phyloP scores from a whole-genome alignment of 1,140 invertebrate genomes.

The Tyrophagus putrescentiae region DNA sequence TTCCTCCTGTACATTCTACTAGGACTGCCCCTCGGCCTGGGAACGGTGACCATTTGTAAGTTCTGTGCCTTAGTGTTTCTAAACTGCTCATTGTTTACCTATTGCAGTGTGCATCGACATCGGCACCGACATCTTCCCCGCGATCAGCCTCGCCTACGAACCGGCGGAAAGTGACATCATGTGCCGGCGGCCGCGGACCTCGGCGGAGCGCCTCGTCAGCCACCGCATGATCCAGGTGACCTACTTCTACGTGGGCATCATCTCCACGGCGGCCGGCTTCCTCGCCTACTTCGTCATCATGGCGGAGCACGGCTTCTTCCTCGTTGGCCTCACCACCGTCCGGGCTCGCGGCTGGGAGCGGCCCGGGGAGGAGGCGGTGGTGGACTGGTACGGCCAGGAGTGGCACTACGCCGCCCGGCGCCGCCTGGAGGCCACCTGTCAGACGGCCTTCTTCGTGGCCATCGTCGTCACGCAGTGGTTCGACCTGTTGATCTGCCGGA shows the following conservation, averaged over 20 bases:
- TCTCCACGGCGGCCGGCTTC: slow-evolving; percentile 42
- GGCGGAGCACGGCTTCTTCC: slow-evolving; percentile 40
- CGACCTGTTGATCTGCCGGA: slow-evolving; percentile 52
- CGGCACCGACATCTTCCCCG: slow-evolving; percentile 95
- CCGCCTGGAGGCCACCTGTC: slow-evolving; percentile 86
- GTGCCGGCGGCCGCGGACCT: slow-evolving; percentile 85
- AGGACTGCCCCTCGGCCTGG: slow-evolving; percentile 88
- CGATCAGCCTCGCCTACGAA: slow-evolving; percentile 92
- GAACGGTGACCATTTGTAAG: slow-evolving; percentile 95
- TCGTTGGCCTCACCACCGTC: slow-evolving; percentile 32
- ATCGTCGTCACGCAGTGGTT: slow-evolving; percentile 70
- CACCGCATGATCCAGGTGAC: slow-evolving; percentile 45
- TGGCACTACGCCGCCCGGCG: slow-evolving; percentile 84
- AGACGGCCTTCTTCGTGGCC: slow-evolving; percentile 96
- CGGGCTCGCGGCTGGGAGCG: slow-evolving; percentile 38
- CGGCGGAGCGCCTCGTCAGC: slow-evolving; percentile 86
- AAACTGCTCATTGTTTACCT: no score
- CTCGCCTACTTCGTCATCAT: slow-evolving; percentile 42
- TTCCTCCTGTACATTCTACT: slow-evolving; percentile 93
- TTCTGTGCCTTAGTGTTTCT: no score
- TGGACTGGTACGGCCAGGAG: slow-evolving; percentile 39
- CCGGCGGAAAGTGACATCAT: slow-evolving; percentile 90
- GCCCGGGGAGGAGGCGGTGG: slow-evolving; percentile 35
- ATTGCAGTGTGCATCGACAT: slow-evolving; percentile 99
- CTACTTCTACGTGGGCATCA: slow-evolving; percentile 42